These are phyloP conservation scores for Clepsis dumicolana DNA, from an alignment of 2,888 invertebrate species.

Conservation along the genomic window DNA sequence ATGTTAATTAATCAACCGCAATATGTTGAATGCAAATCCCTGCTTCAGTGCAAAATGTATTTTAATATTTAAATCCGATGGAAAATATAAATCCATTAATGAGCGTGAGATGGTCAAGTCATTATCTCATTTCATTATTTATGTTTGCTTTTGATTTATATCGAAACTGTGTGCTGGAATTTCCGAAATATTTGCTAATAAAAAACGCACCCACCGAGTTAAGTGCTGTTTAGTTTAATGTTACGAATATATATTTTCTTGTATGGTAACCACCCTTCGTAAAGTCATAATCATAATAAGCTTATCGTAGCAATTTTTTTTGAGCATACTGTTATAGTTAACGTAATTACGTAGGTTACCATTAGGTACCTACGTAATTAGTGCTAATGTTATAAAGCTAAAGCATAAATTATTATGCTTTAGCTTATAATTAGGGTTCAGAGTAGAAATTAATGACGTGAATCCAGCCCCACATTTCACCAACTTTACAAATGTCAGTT, in stretches of 20 bases:
- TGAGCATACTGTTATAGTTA: not conserved
- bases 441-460: constrained; percentile 14
- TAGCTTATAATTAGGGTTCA: not conserved
- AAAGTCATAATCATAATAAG: not conserved
- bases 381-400: no score
- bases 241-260: not conserved
- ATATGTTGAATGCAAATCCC: not conserved
- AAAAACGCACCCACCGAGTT: not conserved
- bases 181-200: not conserved
- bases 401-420: no score
- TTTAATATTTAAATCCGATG: constrained; percentile 1
- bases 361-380: no score
- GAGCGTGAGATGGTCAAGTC: not conserved
- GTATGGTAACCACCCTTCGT: not conserved
- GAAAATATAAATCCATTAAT: not conserved
- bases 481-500: no score
- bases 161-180: not conserved
- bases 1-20: not conserved
- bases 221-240: not conserved
- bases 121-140: no score
- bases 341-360: not conserved
- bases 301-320: not conserved
- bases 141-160: not conserved
- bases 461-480: no score
- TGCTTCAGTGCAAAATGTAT: not conserved